Percentiles rank a stretch among this genome's conserved stretches.
Conservation (phyloP, 2,888 invertebrate species). For the Hirtodrosophila confusa region DNA sequence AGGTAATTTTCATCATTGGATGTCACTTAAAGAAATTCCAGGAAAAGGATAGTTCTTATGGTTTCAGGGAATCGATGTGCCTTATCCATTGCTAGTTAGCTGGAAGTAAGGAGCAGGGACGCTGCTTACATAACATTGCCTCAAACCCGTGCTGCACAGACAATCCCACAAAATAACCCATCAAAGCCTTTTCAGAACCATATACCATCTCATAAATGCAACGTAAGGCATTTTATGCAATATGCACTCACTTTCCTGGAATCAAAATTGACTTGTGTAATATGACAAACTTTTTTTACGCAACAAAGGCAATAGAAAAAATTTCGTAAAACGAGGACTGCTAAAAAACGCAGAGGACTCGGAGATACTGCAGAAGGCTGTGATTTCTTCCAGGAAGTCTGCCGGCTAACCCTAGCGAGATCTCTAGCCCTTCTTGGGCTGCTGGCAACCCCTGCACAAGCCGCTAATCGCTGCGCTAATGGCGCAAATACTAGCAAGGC, state of each 20-base stretch:
- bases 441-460: conserved; percentile 29
- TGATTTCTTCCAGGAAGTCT: conserved; percentile 52
- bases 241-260: conserved; percentile 38
- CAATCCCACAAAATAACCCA: conserved; percentile 20
- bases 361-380: neutral
- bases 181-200: conserved; percentile 24
- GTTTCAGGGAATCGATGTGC: neutral
- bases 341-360: conserved; percentile 19
- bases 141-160: conserved; percentile 9
- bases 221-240: conserved; percentile 34
- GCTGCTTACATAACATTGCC: conserved; percentile 52
- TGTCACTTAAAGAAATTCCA: conserved; percentile 3
- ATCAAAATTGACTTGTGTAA: conserved; percentile 54
- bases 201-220: conserved; percentile 4
- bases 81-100: neutral
- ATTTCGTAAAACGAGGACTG: conserved; percentile 22
- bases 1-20: neutral
- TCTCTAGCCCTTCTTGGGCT: conserved; percentile 21
- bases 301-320: conserved; percentile 38
- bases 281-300: conserved; percentile 61
- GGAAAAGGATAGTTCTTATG: neutral
- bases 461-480: conserved; percentile 72
- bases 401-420: conserved; percentile 26
- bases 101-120: neutral
- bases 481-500: conserved; percentile 51